A percentile compares a stretch with the other conserved stretches of the same genome.
phyloP scores from a whole-genome alignment of 2,888 invertebrate genomes.

The Acronicta alni region DNA sequence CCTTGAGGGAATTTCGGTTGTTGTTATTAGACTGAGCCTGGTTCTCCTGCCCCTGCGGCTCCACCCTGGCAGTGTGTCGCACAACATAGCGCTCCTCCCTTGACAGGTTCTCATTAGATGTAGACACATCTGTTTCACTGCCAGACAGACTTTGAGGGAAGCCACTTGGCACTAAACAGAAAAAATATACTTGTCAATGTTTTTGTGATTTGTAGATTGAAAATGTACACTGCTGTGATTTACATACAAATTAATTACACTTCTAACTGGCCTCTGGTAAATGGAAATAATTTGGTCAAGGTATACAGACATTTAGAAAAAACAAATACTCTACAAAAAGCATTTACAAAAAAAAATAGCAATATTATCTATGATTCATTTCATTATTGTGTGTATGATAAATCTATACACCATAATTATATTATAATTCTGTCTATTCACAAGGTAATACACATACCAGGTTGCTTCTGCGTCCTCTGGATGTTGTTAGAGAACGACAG shows the following conservation, averaged over 20 bases:
- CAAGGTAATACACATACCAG: constrained; percentile 73
- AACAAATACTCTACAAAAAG: too few relatives aligned
- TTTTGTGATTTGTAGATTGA: too few relatives aligned
- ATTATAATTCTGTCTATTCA: too few relatives aligned
- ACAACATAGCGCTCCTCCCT: constrained; percentile 95
- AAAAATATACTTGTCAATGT: too few relatives aligned
- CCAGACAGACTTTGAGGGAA: constrained; percentile 94
- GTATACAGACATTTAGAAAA: too few relatives aligned
- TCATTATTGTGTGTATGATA: too few relatives aligned
- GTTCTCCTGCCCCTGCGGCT: constrained; percentile 97
- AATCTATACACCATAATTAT: too few relatives aligned
- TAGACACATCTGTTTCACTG: constrained; percentile 96
- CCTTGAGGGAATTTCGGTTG: constrained; percentile 90
- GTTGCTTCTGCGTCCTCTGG: constrained; percentile 88
- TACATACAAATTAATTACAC: too few relatives aligned
- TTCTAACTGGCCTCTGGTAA: too few relatives aligned
- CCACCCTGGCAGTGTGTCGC: constrained; percentile 94
- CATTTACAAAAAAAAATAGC: constrained; percentile 59
- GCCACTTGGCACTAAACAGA: constrained; percentile 84
- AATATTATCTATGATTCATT: constrained; percentile 54
- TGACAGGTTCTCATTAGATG: constrained; percentile 96
- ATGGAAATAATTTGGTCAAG: too few relatives aligned
- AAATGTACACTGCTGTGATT: too few relatives aligned
- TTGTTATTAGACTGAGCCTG: constrained; percentile 81
- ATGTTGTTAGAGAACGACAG: constrained; percentile 90